Evolutionary conservation across 2,888 invertebrate species (phyloP).

Genomic region (Polydesmus complanatus): DNA sequence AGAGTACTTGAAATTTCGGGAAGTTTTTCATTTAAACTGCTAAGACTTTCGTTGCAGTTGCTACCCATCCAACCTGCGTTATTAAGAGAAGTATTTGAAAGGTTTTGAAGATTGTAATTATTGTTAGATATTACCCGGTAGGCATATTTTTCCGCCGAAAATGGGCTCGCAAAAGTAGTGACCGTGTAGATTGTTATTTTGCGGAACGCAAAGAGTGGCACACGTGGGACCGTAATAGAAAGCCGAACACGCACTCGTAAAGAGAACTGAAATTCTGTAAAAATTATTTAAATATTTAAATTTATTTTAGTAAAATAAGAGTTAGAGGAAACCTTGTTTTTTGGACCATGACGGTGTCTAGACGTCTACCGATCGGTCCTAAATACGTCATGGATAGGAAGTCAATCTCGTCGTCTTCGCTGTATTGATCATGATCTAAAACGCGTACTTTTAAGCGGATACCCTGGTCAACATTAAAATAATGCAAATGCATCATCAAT

Average conservation of each 20-base stretch:
- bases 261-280: not conserved
- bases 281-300: not conserved
- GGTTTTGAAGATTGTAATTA: not conserved
- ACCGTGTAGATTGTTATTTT: not conserved
- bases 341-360: not conserved
- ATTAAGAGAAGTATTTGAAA: not conserved
- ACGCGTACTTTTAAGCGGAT: not conserved
- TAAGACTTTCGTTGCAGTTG: no score
- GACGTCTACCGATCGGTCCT: not conserved
- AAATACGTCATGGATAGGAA: not conserved
- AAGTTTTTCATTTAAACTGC: no score
- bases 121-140: not conserved
- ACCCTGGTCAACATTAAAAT: not conserved
- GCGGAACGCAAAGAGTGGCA: not conserved
- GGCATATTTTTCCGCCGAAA: not conserved
- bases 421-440: not conserved
- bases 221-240: not conserved
- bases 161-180: not conserved
- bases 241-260: not conserved
- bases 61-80: not conserved
- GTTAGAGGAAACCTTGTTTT: not conserved
- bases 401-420: not conserved
- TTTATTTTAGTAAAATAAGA: not conserved
- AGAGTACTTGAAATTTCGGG: no score
- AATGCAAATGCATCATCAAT: no score